These are phyloP conservation scores for Brachionus asplanchnoidis DNA, from an alignment of 1,140 invertebrate species.

Conservation along the genomic window DNA sequence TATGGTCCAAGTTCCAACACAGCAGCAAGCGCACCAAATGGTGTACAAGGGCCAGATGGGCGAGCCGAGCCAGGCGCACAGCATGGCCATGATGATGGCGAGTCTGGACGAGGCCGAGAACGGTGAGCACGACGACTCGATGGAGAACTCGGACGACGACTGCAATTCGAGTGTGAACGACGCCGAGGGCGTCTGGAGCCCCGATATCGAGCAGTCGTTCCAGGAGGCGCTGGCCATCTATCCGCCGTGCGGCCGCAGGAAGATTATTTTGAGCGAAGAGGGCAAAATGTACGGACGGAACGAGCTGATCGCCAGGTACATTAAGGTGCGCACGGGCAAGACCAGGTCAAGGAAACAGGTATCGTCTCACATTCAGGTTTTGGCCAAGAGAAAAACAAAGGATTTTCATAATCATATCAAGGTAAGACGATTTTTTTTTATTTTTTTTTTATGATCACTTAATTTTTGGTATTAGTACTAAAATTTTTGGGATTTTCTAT, in stretches of 20 bases:
- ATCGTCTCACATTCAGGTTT: conserved; percentile 97
- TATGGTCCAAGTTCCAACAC: background rate
- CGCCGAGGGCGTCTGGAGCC: conserved; percentile 98
- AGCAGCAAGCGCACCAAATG: background rate
- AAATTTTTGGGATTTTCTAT: too few species aligned
- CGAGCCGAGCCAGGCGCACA: background rate
- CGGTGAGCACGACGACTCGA: conserved; percentile 11
- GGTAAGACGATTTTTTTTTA: conserved; percentile 42
- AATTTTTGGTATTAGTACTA: background rate
- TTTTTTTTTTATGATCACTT: background rate
- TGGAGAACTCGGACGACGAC: conserved; percentile 42
- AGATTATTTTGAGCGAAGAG: conserved; percentile 99
- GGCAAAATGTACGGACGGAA: conserved; percentile 99
- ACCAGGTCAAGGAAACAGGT: conserved; percentile 98
- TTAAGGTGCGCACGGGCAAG: conserved; percentile 96
- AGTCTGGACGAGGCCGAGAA: background rate
- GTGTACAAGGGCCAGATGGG: background rate
- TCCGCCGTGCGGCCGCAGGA: conserved; percentile 94
- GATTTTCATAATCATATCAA: conserved; percentile 94
- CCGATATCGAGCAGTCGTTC: conserved; percentile 99
- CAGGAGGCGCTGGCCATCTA: conserved; percentile 98
- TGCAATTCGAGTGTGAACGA: conserved; percentile 80
- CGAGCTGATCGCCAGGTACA: conserved; percentile 97
- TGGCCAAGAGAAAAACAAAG: conserved; percentile 89
- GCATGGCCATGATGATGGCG: conserved; percentile 6